Base-by-base conservation (phyloP, 2,888 invertebrate genomes). In the Diloba caeruleocephala region DNA sequence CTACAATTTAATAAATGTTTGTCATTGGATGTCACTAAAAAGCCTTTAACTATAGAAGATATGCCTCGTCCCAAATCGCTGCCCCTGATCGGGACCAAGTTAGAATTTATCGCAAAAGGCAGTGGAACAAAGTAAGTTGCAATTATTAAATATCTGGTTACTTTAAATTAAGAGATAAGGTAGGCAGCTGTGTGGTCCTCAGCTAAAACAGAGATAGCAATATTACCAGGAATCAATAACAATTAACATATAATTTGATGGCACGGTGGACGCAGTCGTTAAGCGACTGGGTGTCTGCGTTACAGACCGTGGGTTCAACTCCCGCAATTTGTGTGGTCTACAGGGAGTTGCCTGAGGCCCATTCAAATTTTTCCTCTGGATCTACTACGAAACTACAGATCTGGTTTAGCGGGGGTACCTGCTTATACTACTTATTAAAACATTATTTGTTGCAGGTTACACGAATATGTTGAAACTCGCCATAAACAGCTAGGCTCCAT, bases 401-500 rank as follows among this genome's bases (percentile, higher is more conserved):
- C n/a, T n/a, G n/a, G n/a, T 17, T 17, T 2, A 17, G 17, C 17
- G 17, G 17, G 17, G 5, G 17, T 5, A 5, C 17, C 5, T 17
- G 17, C 17, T 17, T 17, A 31, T 0, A 32, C 28, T 4, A 21
- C 1, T 8, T 21, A 19, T 36, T 23, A 7, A 10, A 31, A 25
- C 23, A 4, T 38, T 32, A 37, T 34, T 13, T 48, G 14, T 78
- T 73, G 13, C 76, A 93, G 93, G 61, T 82, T 93, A 58, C 98
- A 98, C 82, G 94, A 96, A 78, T 97, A 97, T 83, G 95, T 97
- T 32, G 96, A 97, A 79, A 82, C 79, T 29, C 93, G 96, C 9
- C 98, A 98, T 87, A 92, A 94, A 65, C 85, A 96, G 81, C 85
- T 97, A 46, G 98, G 99, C 0, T 94, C 96, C 0, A 95, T 98